A percentile compares a stretch with the other conserved stretches of the same genome.
Conservation (phyloP, 2,113 vertebrate genomes). For the Leucosticte australis region DNA sequence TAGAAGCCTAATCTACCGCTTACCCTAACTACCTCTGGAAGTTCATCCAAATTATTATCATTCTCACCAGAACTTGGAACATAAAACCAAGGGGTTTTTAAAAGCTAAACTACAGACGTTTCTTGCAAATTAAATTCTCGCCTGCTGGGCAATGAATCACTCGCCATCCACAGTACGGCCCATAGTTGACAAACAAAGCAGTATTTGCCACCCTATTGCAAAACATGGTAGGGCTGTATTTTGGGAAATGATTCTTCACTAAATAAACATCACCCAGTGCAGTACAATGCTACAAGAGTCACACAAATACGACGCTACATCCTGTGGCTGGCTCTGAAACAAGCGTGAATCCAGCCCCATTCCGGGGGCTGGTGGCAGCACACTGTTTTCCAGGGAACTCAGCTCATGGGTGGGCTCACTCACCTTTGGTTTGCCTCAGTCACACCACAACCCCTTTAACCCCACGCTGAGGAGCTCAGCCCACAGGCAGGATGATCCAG, state of each 20-base stretch:
- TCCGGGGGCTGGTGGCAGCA: background rate
- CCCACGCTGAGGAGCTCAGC: background rate
- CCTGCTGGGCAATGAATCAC: background rate
- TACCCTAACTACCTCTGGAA: background rate
- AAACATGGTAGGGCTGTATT: background rate
- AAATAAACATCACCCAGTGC: background rate
- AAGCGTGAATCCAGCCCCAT: background rate
- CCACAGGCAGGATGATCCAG: background rate
- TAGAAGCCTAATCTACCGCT: background rate
- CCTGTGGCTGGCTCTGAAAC: background rate
- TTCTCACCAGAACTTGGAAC: background rate
- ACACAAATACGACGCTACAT: background rate
- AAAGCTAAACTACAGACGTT: background rate
- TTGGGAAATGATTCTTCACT: constrained; percentile 27
- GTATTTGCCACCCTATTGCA: background rate
- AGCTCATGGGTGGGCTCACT: background rate
- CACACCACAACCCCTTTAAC: background rate
- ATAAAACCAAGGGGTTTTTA: background rate
- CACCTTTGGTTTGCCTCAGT: background rate
- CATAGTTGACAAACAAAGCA: background rate
- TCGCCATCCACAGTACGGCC: background rate
- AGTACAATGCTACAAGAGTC: background rate
- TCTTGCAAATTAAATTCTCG: background rate
- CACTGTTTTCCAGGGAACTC: background rate
- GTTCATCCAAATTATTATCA: background rate